phyloP scores from a whole-genome alignment of 1,140 invertebrate species.

The Nautilus pompilius region DNA sequence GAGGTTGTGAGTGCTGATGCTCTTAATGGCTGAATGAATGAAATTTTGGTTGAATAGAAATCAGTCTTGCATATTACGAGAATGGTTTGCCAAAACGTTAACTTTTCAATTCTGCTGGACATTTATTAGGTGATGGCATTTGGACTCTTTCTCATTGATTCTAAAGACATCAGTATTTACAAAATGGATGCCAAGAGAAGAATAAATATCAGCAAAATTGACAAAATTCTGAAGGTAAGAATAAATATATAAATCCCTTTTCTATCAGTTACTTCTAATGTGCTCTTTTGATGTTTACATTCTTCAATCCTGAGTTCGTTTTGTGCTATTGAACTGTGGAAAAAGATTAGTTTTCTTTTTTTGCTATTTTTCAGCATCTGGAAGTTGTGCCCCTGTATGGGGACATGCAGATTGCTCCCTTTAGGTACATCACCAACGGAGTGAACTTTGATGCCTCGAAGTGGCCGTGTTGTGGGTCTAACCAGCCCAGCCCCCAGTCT shows the following conservation, averaged over 20 bases:
- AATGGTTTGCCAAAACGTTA: too few species aligned
- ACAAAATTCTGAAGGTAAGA: slow-evolving; percentile 91
- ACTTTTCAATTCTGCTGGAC: too few species aligned
- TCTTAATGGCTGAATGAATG: too few species aligned
- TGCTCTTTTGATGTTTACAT: too few species aligned
- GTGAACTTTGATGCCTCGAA: slow-evolving; percentile 89
- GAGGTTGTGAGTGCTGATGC: too few species aligned
- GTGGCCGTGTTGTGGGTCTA: slow-evolving; percentile 77
- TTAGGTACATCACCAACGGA: slow-evolving; percentile 95
- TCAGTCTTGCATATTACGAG: too few species aligned
- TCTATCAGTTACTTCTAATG: too few species aligned
- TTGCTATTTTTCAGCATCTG: slow-evolving; percentile 61
- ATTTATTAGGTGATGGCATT: slow-evolving; percentile 85
- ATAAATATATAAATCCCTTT: not conserved
- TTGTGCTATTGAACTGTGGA: not conserved
- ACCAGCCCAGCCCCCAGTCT: slow-evolving; percentile 75
- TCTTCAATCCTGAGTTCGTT: too few species aligned
- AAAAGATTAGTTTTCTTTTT: not conserved
- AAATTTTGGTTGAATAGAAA: too few species aligned
- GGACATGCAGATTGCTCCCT: slow-evolving; percentile 99
- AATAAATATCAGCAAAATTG: slow-evolving; percentile 89
- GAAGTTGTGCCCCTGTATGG: slow-evolving; percentile 98
- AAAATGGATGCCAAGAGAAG: slow-evolving; percentile 97
- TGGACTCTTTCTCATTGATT: slow-evolving; percentile 95
- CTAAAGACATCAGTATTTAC: slow-evolving; percentile 77